Conservation (phyloP, 2,113 vertebrate species). For the Telmatochromis sp. region DNA sequence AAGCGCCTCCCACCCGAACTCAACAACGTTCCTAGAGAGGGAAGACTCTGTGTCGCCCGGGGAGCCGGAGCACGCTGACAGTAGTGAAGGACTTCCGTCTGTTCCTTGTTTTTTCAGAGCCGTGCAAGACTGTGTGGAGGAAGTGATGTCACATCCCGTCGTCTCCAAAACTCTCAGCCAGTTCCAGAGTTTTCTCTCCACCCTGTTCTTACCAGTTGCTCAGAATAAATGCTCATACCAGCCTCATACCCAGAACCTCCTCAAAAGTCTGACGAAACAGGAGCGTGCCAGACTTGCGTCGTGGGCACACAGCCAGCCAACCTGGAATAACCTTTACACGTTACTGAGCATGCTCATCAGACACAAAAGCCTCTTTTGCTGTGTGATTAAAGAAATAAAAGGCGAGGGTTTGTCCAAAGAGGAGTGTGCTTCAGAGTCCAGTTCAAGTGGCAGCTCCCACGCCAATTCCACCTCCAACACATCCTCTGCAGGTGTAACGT, state of each 20-base stretch:
- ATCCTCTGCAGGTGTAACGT: rapidly evolving
- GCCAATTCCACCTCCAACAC: slow-evolving; percentile 16
- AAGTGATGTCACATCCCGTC: slow-evolving; percentile 49
- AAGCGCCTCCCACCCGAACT: slow-evolving; percentile 37
- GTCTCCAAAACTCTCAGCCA: slow-evolving; percentile 43
- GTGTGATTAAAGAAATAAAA: background rate
- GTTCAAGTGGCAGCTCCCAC: background rate
- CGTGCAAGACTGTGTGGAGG: slow-evolving; percentile 59
- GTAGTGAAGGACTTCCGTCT: slow-evolving; percentile 1
- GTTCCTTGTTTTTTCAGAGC: slow-evolving; percentile 66
- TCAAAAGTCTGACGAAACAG: background rate
- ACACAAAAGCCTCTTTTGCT: slow-evolving; percentile 29
- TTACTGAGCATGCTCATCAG: slow-evolving; percentile 34
- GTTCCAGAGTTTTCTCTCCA: slow-evolving; percentile 38
- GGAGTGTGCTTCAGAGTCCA: background rate
- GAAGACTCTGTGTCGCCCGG: slow-evolving; percentile 21
- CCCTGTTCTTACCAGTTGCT: background rate
- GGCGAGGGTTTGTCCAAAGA: background rate
- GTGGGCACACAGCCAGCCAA: slow-evolving; percentile 27
- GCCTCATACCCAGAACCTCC: background rate
- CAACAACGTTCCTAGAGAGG: slow-evolving; percentile 43
- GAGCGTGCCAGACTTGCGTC: slow-evolving; percentile 18
- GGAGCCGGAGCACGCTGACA: background rate
- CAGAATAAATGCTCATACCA: background rate
- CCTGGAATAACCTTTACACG: slow-evolving; percentile 52